Conservation (phyloP, 2,888 invertebrate species). For the Polydesmus complanatus region DNA sequence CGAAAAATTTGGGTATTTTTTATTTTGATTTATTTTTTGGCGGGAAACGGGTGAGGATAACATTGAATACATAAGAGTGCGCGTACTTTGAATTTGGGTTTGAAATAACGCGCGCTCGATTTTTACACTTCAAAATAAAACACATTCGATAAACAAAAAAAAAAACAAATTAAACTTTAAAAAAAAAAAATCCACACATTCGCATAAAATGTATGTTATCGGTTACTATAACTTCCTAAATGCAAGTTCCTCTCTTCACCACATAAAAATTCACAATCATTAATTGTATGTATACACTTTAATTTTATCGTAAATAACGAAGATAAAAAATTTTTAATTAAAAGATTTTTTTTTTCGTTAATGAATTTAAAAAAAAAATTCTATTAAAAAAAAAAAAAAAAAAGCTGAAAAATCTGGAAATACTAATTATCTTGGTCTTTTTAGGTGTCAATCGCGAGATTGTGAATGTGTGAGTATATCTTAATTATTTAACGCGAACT, state of each 20-base stretch:
- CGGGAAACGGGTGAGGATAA: too few relatives aligned
- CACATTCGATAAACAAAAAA: neutral
- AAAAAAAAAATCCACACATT: neutral
- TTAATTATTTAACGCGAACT: neutral
- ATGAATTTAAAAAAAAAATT: neutral
- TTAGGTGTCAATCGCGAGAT: neutral
- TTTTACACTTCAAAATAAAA: neutral
- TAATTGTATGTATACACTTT: neutral
- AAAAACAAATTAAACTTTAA: neutral
- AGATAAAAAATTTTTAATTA: neutral
- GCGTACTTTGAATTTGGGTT: too few relatives aligned
- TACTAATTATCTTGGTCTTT: neutral
- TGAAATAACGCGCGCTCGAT: too few relatives aligned
- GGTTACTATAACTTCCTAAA: slow-evolving; percentile 10
- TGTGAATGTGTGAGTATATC: neutral
- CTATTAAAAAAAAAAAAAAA: too few relatives aligned
- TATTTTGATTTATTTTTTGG: too few relatives aligned
- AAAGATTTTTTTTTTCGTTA: neutral
- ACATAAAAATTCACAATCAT: slow-evolving; percentile 14
- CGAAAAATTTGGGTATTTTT: neutral
- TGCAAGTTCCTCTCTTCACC: slow-evolving; percentile 13
- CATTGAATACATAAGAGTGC: too few relatives aligned
- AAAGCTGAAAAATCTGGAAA: neutral
- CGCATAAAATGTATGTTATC: too few relatives aligned
- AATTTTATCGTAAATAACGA: neutral